phyloP scores from a whole-genome alignment of 2,113 vertebrate genomes.

The Anoplopoma fimbria region DNA sequence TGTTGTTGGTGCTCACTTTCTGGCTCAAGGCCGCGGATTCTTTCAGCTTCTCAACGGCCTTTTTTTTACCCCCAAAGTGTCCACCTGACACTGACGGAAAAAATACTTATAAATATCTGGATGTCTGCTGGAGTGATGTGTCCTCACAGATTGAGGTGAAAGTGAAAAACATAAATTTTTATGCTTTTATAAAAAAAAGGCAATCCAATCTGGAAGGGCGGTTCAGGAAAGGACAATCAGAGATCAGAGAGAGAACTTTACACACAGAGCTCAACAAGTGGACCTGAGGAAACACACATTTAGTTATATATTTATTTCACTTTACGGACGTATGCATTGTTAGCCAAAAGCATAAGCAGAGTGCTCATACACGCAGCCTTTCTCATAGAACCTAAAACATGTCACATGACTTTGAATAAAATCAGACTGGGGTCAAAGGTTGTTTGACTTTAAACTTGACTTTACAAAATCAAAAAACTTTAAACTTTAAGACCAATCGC shows the following conservation, averaged over 20 bases:
- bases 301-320: slow-evolving; percentile 37
- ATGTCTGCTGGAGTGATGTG: slow-evolving; percentile 6
- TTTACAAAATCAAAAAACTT: no score
- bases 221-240: slow-evolving; percentile 39
- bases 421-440: no score
- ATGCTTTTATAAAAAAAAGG: slow-evolving; percentile 53
- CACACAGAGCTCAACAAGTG: no score
- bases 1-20: slow-evolving; percentile 7
- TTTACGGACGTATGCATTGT: slow-evolving; percentile 21
- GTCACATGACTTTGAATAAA: no score
- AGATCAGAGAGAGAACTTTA: slow-evolving; percentile 8
- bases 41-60: neutral
- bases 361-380: no score
- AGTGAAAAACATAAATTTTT: slow-evolving; percentile 52
- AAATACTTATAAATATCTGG: neutral
- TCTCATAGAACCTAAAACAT: no score
- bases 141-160: slow-evolving; percentile 18
- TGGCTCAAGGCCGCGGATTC: slow-evolving; percentile 45
- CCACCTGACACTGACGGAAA: slow-evolving; percentile 20
- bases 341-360: slow-evolving; percentile 12
- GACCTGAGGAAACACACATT: slow-evolving; percentile 32
- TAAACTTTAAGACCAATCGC: no score
- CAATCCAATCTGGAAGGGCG: slow-evolving; percentile 26
- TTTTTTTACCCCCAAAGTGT: slow-evolving; percentile 34
- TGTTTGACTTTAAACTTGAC: no score